A percentile compares a stretch with the other conserved stretches of the same genome.
Conservation (phyloP, 2,888 invertebrate genomes). For the Cryptophagus acutangulus region DNA sequence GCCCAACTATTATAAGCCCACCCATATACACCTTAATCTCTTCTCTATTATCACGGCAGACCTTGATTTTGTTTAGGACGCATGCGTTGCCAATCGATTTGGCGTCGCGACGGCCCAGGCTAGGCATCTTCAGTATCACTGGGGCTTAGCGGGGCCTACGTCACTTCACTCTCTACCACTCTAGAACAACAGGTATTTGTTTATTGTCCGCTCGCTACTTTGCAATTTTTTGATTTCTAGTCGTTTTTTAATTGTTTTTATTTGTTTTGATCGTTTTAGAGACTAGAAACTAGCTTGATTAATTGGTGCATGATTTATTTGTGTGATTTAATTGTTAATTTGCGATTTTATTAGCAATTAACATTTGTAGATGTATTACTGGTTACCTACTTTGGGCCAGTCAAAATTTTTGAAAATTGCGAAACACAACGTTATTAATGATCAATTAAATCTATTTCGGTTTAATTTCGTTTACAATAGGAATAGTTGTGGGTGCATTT, state of each 20-base stretch:
- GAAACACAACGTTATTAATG: no score
- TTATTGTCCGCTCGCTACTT: not conserved
- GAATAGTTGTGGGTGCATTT: no score
- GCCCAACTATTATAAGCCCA: no score
- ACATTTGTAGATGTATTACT: no score
- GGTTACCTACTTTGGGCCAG: no score
- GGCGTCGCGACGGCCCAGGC: constrained; percentile 54
- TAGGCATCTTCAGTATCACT: constrained; percentile 48
- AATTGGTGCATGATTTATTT: not conserved
- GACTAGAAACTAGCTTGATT: not conserved
- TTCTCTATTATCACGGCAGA: constrained; percentile 24
- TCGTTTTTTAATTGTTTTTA: not conserved
- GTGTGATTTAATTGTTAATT: not conserved
- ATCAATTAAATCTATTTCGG: no score
- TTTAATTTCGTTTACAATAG: no score
- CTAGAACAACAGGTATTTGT: constrained; percentile 42
- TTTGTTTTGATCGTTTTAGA: not conserved
- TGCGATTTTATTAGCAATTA: not conserved
- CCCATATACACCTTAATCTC: constrained; percentile 27
- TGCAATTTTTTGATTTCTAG: not conserved
- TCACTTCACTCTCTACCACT: constrained; percentile 17
- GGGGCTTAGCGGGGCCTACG: constrained; percentile 44
- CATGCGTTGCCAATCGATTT: constrained; percentile 52
- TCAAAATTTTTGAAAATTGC: no score
- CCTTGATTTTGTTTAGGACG: constrained; percentile 31